Evolutionary conservation across 1,140 invertebrate species (phyloP).

Genomic region (Papilio aristodemus): DNA sequence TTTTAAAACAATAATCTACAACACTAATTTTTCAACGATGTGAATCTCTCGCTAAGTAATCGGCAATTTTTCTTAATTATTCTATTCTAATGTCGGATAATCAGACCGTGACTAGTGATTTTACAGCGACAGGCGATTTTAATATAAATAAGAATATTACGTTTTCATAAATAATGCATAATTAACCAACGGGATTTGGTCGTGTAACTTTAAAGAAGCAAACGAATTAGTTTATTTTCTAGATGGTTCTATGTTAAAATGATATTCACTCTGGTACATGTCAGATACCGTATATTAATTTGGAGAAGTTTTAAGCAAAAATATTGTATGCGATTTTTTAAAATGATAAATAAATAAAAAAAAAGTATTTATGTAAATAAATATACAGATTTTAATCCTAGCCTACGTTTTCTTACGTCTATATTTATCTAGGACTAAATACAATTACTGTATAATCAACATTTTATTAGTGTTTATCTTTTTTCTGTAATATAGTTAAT

Average conservation of each 20-base stretch:
- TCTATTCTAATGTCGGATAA: constrained; percentile 2
- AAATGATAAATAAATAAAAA: too few species aligned
- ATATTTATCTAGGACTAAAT: too few species aligned
- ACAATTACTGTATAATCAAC: too few species aligned
- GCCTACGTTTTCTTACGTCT: too few species aligned
- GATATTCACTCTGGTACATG: too few species aligned
- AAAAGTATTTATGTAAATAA: too few species aligned
- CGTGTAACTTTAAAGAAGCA: not conserved
- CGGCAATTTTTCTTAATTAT: constrained; percentile 19
- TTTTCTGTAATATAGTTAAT: not conserved
- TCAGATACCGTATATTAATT: too few species aligned
- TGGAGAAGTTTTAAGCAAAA: too few species aligned
- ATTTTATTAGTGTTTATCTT: too few species aligned
- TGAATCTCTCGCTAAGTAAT: constrained; percentile 26
- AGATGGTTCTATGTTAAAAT: too few species aligned
- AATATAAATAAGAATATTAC: constrained; percentile 18
- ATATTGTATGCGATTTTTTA: too few species aligned
- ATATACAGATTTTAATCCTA: too few species aligned
- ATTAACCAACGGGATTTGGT: not conserved
- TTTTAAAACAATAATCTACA: constrained; percentile 56
- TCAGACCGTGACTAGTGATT: constrained; percentile 19
- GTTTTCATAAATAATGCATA: not conserved
- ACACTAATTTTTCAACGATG: constrained; percentile 20
- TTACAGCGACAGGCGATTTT: not conserved
- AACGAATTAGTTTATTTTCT: not conserved